Conservation (phyloP, 2,113 vertebrate species). For the Anolis carolinensis region DNA sequence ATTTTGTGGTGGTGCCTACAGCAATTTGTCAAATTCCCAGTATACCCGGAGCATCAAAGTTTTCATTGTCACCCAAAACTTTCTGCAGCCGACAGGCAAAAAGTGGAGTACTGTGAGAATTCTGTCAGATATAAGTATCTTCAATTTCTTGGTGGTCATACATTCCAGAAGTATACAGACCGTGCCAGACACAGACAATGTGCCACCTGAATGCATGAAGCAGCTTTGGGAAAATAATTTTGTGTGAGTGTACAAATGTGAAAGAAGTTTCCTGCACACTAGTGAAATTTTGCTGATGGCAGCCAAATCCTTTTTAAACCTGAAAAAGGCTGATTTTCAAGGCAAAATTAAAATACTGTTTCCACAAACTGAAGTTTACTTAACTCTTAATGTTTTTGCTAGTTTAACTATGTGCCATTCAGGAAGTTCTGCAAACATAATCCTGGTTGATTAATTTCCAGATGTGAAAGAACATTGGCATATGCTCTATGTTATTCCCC, state of each 20-base stretch:
- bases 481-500: neutral
- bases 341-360: neutral
- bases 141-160: neutral
- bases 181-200: neutral
- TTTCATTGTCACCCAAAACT: no score
- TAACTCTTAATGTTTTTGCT: accelerated
- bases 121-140: neutral
- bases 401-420: accelerated
- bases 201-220: neutral
- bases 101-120: neutral
- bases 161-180: neutral
- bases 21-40: no score
- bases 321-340: neutral
- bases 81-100: no score
- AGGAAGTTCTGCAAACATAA: accelerated
- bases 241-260: neutral
- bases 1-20: no score
- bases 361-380: neutral
- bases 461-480: neutral
- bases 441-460: neutral
- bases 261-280: neutral
- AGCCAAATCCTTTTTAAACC: neutral
- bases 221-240: neutral
- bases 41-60: no score
- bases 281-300: neutral